A percentile compares a stretch with the other conserved stretches of the same genome.
Evolutionary conservation across 1,140 invertebrate species (phyloP).

Genomic region (Drosophila insularis): DNA sequence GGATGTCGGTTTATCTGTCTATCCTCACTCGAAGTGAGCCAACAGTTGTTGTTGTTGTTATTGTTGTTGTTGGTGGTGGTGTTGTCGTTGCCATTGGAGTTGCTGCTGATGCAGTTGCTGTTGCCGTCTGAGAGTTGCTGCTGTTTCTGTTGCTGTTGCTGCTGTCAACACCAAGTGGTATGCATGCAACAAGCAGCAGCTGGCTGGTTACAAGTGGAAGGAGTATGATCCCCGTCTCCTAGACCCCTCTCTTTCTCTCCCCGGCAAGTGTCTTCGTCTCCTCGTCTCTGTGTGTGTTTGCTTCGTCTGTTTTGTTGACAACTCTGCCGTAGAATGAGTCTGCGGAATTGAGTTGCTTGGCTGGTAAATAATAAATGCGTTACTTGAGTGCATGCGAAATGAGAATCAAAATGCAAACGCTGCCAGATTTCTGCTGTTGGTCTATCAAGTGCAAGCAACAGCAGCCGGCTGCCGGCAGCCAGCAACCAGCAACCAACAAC

Average conservation of each 20-base stretch:
- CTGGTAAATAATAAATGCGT: conserved; percentile 79
- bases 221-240: neutral
- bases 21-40: conserved; percentile 70
- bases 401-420: conserved; percentile 76
- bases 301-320: conserved; percentile 55
- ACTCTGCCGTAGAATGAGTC: conserved; percentile 66
- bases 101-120: conserved; percentile 41
- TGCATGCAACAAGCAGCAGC: conserved; percentile 66
- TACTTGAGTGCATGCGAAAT: conserved; percentile 76
- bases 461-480: no score
- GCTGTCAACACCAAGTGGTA: conserved; percentile 75
- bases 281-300: neutral
- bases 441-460: conserved; percentile 36
- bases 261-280: conserved; percentile 59
- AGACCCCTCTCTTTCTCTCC: neutral
- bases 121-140: conserved; percentile 50
- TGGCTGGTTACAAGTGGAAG: neutral
- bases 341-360: conserved; percentile 63
- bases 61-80: no score
- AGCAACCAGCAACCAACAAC: neutral
- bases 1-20: conserved; percentile 31
- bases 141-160: conserved; percentile 38
- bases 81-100: no score
- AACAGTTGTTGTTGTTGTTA: conserved; percentile 18
- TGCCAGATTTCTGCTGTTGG: conserved; percentile 64